phyloP scores from a whole-genome alignment of 2,888 invertebrate species.

The Mimas tiliae region DNA sequence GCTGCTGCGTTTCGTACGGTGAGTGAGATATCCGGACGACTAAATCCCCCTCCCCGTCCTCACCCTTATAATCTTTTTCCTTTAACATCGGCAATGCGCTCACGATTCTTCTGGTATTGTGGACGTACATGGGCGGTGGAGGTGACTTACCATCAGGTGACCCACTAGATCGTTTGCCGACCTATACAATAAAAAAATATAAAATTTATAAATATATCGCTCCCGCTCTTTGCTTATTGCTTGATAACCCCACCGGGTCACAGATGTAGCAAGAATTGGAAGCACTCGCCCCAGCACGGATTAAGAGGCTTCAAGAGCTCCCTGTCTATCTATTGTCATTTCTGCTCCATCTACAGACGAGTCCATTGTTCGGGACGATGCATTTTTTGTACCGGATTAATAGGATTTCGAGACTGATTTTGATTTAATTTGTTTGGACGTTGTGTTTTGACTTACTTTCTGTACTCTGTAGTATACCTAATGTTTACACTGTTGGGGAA shows the following conservation, averaged over 20 bases:
- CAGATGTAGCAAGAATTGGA: slow-evolving; percentile 46
- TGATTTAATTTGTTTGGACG: slow-evolving; percentile 1
- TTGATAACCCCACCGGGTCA: slow-evolving; percentile 33
- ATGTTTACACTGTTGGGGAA: too few relatives aligned
- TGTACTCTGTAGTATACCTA: neutral
- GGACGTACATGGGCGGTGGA: too few relatives aligned
- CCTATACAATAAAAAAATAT: too few relatives aligned
- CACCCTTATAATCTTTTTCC: too few relatives aligned
- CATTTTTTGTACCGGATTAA: slow-evolving; percentile 26
- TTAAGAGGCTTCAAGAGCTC: slow-evolving; percentile 42
- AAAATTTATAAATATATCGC: slow-evolving; percentile 15
- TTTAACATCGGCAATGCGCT: too few relatives aligned
- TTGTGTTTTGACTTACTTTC: slow-evolving; percentile 4
- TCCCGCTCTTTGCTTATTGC: slow-evolving; percentile 4
- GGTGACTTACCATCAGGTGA: too few relatives aligned
- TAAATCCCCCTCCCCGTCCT: too few relatives aligned
- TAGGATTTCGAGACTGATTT: slow-evolving; percentile 17
- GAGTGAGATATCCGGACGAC: too few relatives aligned
- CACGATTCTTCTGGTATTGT: too few relatives aligned
- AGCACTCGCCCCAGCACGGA: slow-evolving; percentile 33
- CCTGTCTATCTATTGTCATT: slow-evolving; percentile 38
- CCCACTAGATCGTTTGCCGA: too few relatives aligned
- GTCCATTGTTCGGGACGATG: slow-evolving; percentile 27
- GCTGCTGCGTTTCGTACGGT: too few relatives aligned
- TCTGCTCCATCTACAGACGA: slow-evolving; percentile 39